Evolutionary conservation across 1,140 invertebrate species (phyloP), one percentile per base, ranked within the genome.

Genomic region (Drosophila tani): DNA sequence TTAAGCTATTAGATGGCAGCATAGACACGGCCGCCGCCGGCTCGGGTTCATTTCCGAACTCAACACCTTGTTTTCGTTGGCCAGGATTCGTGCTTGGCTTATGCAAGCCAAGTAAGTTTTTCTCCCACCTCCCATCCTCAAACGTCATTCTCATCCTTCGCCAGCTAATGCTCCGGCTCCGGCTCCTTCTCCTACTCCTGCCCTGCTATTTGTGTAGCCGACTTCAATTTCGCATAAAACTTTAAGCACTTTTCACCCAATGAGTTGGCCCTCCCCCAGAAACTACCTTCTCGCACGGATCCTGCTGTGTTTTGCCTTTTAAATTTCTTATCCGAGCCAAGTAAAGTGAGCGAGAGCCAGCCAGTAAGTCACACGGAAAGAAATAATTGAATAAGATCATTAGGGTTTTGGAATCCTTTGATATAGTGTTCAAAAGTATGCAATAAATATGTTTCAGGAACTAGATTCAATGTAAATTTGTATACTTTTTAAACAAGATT

Each of bases 221-320:
- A 78, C 80, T 88, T 88, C 56, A 81, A 87, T 88, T 88, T 87
- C 80, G 55, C 77, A 87, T 88, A 75, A 88, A 84, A 88, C 81
- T 87, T 87, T 83, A 88, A 87, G 74, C 63, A 88, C 84, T 88
- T 88, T 87, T 80, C 47, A 77, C 74, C 63, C 79, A 81, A 66
- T 83, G 60, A 58, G 49, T 41, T 15, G 19, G 8, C 19, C 24
- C 27, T 32, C 45, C 27, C 43, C 43, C 45, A 6, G 27, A 24
- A 38, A 63, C 71, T 75, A 55, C 59, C 40, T 32, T 47, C 27
- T 46, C n/a, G 29, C 27, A 17, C 49, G 29, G 14, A 27, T 41
- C 29, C 43, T 59, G 40, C 35, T 49, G 41, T 74, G 56, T 68
- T 81, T 78, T 82, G 78, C 67, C 79, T 74, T 82, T 82, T 81